These are phyloP conservation scores for Herpetotheres cachinnans DNA, from an alignment of 2,113 vertebrate genomes.

Conservation along the genomic window DNA sequence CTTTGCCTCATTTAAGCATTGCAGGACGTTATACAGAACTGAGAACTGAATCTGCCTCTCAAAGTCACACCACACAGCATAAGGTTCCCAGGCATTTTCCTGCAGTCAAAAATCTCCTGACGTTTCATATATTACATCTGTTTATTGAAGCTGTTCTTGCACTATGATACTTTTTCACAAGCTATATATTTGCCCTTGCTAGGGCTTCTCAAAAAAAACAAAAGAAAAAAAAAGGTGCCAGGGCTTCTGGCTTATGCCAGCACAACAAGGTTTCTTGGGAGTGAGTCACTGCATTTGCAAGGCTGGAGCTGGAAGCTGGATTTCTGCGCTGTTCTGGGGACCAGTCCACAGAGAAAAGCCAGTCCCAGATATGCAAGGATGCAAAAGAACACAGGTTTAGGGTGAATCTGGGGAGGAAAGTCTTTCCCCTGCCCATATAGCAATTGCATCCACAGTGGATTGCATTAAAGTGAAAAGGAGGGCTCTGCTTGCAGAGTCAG, in stretches of 20 bases:
- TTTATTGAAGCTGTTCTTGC: background rate
- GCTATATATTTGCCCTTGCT: background rate
- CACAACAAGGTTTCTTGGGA: background rate
- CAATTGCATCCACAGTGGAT: background rate
- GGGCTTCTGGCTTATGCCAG: background rate
- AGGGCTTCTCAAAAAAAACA: background rate
- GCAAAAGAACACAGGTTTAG: background rate
- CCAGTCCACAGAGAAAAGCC: background rate
- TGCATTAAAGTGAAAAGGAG: background rate
- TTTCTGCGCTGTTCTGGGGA: background rate
- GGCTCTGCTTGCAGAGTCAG: background rate
- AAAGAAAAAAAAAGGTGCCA: background rate
- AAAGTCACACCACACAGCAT: background rate
- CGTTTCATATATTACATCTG: background rate
- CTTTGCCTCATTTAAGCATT: background rate
- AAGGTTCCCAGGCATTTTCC: background rate
- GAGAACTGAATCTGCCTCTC: background rate
- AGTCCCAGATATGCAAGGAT: background rate
- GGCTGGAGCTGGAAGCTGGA: background rate
- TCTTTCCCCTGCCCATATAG: rapidly evolving
- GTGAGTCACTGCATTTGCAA: background rate
- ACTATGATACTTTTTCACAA: background rate
- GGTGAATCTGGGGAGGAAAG: background rate
- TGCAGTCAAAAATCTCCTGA: background rate
- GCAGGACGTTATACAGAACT: background rate